Evolutionary conservation across 92 coral and sea anemone species (phyloP).

Genomic region (Palythoa grandiflora): DNA sequence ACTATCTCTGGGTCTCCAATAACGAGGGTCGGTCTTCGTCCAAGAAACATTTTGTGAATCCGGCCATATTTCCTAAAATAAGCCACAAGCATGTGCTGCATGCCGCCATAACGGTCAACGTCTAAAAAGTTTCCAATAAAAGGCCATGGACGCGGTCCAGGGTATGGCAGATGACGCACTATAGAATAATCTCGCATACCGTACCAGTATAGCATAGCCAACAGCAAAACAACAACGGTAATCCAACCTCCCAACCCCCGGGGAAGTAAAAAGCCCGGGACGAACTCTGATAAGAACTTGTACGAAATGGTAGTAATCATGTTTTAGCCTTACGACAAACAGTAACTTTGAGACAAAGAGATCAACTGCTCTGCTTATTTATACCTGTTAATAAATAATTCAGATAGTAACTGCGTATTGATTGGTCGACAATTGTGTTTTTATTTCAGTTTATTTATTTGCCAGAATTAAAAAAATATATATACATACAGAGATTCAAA

Average conservation of each 20-base stretch:
- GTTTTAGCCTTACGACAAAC: too few species aligned
- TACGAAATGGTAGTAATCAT: too few species aligned
- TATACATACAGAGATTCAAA: too few species aligned
- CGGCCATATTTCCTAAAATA: slow-evolving; percentile 81
- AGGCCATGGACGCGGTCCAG: slow-evolving; percentile 80
- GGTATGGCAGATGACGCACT: slow-evolving; percentile 56
- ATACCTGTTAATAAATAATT: too few species aligned
- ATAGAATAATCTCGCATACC: slow-evolving; percentile 66
- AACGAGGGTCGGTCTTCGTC: slow-evolving; percentile 66
- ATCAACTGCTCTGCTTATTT: too few species aligned
- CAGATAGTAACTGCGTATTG: too few species aligned
- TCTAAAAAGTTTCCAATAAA: slow-evolving; percentile 78
- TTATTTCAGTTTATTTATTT: too few species aligned
- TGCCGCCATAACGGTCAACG: slow-evolving; percentile 72
- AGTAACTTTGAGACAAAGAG: too few species aligned
- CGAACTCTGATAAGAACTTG: slow-evolving; percentile 10
- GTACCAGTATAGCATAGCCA: slow-evolving; percentile 68
- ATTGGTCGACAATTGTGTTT: too few species aligned
- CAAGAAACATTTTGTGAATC: slow-evolving; percentile 70
- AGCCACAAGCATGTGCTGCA: slow-evolving; percentile 70
- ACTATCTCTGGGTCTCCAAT: slow-evolving; percentile 80
- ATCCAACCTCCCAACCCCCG: slow-evolving; percentile 36
- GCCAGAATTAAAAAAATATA: too few species aligned
- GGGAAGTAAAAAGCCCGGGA: background rate
- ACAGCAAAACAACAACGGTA: slow-evolving; percentile 28